phyloP scores from a whole-genome alignment of 2,113 vertebrate species.

The Pedetes capensis region DNA sequence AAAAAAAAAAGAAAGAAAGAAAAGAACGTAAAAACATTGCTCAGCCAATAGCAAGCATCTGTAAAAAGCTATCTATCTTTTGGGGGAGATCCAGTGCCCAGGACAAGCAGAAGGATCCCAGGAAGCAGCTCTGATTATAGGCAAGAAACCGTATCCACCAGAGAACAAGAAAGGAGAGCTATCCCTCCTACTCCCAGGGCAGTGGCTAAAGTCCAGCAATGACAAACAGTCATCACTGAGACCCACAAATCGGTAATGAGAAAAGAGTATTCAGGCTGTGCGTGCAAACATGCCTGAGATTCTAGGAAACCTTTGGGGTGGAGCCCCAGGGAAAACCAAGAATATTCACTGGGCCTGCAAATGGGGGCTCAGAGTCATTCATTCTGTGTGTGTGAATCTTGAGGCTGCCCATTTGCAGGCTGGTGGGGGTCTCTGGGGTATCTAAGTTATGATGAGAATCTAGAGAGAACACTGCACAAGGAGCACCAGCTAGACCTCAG shows the following conservation, averaged over 20 bases:
- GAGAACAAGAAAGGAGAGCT: neutral
- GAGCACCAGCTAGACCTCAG: fast-evolving
- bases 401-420: neutral
- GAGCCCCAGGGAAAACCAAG: neutral
- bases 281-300: neutral
- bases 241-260: neutral
- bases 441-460: neutral
- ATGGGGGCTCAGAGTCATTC: neutral
- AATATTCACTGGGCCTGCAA: neutral
- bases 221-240: neutral
- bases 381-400: fast-evolving
- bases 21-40: too few relatives aligned
- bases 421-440: neutral
- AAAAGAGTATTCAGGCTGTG: neutral
- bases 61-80: neutral
- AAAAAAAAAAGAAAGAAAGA: too few relatives aligned
- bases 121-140: neutral
- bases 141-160: neutral
- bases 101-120: neutral
- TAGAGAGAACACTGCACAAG: fast-evolving
- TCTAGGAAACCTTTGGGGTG: neutral
- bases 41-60: neutral
- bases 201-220: neutral
- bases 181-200: neutral
- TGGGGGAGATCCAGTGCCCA: neutral